phyloP scores from a whole-genome alignment of 1,140 invertebrate species.

The Euwallacea fornicatus region DNA sequence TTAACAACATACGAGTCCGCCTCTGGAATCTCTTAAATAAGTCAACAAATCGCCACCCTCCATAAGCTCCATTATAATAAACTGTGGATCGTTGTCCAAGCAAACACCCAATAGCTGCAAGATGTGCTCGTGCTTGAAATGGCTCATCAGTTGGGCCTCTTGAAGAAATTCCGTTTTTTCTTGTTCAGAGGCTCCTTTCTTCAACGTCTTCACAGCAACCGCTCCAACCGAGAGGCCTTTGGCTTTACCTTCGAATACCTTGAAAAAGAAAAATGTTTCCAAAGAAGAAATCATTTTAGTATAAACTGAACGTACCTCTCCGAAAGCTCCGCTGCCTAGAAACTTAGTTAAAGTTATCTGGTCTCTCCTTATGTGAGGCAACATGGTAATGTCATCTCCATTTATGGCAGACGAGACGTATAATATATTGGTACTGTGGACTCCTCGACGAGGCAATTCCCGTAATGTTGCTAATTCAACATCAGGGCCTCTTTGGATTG shows the following conservation, averaged over 20 bases:
- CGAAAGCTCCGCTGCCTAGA: constrained; percentile 94
- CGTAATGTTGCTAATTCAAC: constrained; percentile 85
- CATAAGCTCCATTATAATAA: constrained; percentile 96
- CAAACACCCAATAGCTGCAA: constrained; percentile 90
- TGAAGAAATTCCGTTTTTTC: constrained; percentile 95
- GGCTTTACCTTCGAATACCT: constrained; percentile 84
- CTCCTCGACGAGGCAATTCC: constrained; percentile 72
- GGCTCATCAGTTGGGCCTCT: constrained; percentile 95
- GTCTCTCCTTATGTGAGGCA: constrained; percentile 77
- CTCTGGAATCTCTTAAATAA: constrained; percentile 79
- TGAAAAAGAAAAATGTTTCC: neutral
- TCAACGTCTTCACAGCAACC: constrained; percentile 88
- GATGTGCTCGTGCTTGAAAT: constrained; percentile 96
- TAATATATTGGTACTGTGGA: constrained; percentile 79
- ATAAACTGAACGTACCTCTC: constrained; percentile 63
- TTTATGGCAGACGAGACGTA: constrained; percentile 63
- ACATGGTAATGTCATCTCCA: constrained; percentile 66
- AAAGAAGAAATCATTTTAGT: neutral
- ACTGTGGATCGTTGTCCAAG: constrained; percentile 88
- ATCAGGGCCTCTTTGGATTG: constrained; percentile 60
- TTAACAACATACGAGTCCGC: constrained; percentile 61
- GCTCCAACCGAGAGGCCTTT: constrained; percentile 62
- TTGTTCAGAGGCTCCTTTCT: constrained; percentile 87
- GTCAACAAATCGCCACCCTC: constrained; percentile 92
- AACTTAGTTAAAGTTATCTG: constrained; percentile 84